These are phyloP conservation scores for Zosterops lateralis DNA, from an alignment of 2,113 vertebrate genomes.

Conservation along the genomic window DNA sequence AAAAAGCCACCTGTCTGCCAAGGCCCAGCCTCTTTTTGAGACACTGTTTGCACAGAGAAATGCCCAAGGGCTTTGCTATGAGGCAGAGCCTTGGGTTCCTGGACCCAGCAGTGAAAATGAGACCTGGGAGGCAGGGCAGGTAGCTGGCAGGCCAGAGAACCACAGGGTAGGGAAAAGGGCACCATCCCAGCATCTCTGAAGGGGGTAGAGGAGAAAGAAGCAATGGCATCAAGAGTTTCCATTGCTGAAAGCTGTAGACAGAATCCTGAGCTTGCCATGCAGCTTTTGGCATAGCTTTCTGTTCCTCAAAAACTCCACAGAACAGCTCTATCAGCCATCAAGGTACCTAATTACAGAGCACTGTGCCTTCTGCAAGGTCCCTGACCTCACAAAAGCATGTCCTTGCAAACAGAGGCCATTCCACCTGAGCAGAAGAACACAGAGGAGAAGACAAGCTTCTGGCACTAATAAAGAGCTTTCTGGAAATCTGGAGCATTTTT, in stretches of 20 bases:
- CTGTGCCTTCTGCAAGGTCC: neutral
- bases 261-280: neutral
- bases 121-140: neutral
- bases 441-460: neutral
- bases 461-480: neutral
- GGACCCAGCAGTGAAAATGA: neutral
- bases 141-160: neutral
- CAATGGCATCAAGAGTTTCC: neutral
- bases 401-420: neutral
- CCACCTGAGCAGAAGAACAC: neutral
- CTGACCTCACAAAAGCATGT: accelerated
- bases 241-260: neutral
- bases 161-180: neutral
- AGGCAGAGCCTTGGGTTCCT: neutral
- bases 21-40: neutral
- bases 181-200: neutral
- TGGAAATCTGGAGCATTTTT: neutral
- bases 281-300: neutral
- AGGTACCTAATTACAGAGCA: neutral
- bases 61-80: neutral
- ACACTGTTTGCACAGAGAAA: neutral
- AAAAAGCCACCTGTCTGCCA: neutral
- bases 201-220: neutral
- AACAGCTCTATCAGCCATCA: neutral
- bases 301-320: neutral